Conservation (phyloP, 2,888 invertebrate genomes). For the Drosophila quasianomalipes region DNA sequence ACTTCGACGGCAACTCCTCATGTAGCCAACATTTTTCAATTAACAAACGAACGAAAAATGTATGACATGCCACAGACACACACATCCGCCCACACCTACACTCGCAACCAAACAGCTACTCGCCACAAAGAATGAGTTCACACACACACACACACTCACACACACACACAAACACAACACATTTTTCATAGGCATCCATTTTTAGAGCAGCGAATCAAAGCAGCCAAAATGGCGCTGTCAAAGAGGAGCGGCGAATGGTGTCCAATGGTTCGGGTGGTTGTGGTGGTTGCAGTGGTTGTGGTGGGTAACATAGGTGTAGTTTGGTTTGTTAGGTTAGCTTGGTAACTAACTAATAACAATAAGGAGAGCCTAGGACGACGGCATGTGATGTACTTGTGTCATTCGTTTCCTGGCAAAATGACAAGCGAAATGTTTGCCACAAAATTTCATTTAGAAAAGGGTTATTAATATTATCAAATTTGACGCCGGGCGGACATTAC, state of each 20-base stretch:
- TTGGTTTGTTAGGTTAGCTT: constrained; percentile 17
- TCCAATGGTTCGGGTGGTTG: neutral
- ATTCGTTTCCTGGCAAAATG: constrained; percentile 73
- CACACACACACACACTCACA: constrained; percentile 11
- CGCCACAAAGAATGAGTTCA: constrained; percentile 49
- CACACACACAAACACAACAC: constrained; percentile 22
- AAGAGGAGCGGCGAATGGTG: constrained; percentile 27
- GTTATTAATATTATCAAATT: constrained; percentile 77
- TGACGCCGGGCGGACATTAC: constrained; percentile 62
- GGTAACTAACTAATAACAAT: constrained; percentile 44
- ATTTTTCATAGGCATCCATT: constrained; percentile 69
- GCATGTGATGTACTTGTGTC: constrained; percentile 73
- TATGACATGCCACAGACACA: constrained; percentile 73
- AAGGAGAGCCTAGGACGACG: constrained; percentile 18
- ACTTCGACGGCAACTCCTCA: constrained; percentile 34
- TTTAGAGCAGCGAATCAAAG: constrained; percentile 68
- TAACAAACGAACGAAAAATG: constrained; percentile 80
- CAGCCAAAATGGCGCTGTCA: constrained; percentile 73
- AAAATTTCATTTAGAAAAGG: constrained; percentile 77
- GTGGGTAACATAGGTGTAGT: constrained; percentile 1
- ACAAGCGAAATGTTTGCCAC: constrained; percentile 77
- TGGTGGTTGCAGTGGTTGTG: neutral
- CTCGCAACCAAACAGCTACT: constrained; percentile 21
- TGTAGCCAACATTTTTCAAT: constrained; percentile 78
- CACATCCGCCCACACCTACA: constrained; percentile 25